phyloP scores from a whole-genome alignment of 2,113 vertebrate species.

The Percina caprodes region DNA sequence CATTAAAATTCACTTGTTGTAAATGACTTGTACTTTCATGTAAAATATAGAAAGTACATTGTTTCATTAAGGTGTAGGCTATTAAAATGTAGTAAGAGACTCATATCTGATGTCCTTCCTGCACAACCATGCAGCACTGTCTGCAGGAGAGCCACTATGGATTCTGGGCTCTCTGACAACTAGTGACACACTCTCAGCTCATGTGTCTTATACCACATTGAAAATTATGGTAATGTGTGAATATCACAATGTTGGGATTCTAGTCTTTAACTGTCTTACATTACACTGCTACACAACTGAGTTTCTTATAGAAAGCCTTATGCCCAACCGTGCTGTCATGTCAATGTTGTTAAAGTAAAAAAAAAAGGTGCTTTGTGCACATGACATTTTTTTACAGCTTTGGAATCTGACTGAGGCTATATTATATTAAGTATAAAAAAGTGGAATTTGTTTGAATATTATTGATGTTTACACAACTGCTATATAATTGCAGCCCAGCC shows the following conservation, averaged over 20 bases:
- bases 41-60: slow-evolving; percentile 49
- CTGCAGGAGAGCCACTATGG: slow-evolving; percentile 54
- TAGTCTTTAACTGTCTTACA: background rate
- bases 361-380: too few species aligned
- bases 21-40: slow-evolving; percentile 50
- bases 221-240: background rate
- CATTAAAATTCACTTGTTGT: slow-evolving; percentile 51
- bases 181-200: slow-evolving; percentile 49
- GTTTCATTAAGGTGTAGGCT: slow-evolving; percentile 53
- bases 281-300: background rate
- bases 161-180: slow-evolving; percentile 64
- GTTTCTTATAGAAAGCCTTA: background rate
- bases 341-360: background rate
- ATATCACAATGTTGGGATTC: background rate
- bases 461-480: background rate
- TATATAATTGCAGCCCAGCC: background rate
- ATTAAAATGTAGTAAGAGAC: slow-evolving; percentile 59
- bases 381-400: too few species aligned
- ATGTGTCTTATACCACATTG: background rate
- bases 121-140: slow-evolving; percentile 49
- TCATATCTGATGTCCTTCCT: slow-evolving; percentile 51
- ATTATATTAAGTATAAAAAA: too few species aligned
- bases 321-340: background rate
- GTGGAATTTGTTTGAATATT: too few species aligned
- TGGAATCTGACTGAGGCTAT: too few species aligned